These are phyloP conservation scores for Ondatra zibethicus DNA, from an alignment of 2,113 vertebrate species.

Conservation along the genomic window DNA sequence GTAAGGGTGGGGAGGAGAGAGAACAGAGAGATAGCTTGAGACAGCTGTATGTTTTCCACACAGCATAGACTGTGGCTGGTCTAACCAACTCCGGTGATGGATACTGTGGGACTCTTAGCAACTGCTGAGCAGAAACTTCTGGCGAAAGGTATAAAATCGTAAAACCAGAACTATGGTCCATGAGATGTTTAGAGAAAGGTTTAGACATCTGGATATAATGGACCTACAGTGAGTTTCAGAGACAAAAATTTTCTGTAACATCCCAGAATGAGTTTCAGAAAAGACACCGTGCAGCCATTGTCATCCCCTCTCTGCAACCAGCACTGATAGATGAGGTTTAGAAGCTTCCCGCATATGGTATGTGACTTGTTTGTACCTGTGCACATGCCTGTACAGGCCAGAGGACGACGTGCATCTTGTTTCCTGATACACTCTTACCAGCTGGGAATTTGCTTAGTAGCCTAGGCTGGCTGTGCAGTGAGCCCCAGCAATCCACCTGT, in stretches of 20 bases:
- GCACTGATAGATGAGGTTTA: fast-evolving
- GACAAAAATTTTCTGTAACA: neutral
- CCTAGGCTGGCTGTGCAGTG: neutral
- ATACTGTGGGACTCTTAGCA: neutral
- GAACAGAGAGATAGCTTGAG: conserved; percentile 36
- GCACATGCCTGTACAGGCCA: neutral
- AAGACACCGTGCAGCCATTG: neutral
- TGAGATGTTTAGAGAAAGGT: neutral
- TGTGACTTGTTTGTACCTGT: neutral
- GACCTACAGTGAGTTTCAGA: neutral
- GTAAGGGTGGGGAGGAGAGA: neutral
- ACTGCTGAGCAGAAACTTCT: neutral
- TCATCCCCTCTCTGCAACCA: neutral
- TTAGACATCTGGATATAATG: neutral
- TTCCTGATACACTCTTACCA: neutral
- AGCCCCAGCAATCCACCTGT: neutral
- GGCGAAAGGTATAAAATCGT: neutral
- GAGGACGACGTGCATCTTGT: neutral
- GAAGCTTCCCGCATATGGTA: neutral
- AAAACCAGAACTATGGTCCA: neutral
- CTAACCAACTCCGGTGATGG: no score
- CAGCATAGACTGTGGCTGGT: neutral
- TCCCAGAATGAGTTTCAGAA: neutral
- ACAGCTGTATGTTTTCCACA: neutral
- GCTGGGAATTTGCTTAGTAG: neutral